Evolutionary conservation across 2,797 vertebrate species (phyloP), one percentile per base, ranked within the genome.

Genomic region (Sebastes glaucus): DNA sequence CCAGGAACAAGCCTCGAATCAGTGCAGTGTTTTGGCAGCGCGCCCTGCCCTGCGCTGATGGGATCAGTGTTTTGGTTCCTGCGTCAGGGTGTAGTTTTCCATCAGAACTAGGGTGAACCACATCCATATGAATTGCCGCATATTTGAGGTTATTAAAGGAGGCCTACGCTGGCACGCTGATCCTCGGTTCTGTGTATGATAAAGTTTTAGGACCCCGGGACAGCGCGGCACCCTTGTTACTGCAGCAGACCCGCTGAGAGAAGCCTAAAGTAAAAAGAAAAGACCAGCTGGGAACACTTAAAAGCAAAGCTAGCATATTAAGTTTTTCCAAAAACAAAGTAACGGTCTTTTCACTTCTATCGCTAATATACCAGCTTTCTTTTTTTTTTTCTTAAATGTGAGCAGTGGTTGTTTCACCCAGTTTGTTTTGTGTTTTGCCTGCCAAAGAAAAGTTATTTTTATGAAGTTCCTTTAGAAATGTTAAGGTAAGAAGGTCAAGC

Each of bases 221-320:
- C 86, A 79, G 77, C 33, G 25, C 35, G 55, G 91, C 82, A 87
- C 83, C 81, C 86, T 90, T 90, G 86, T 93, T 93, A 93, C 90
- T 86, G 86, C 81, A 78, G 84, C 63, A 90, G 88, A 82, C 92
- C 87, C 4, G 81, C 91, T 61, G 92, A 83, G 91, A 91, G 89
- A 88, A 78, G 87, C 74, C 65, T 85, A 81, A 85, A 62, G 74
- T 91, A 86, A 86, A 85, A 86, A 82, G 57, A 83, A 87, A 69
- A 85, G 78, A 81, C 42, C 93, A 94, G 90, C 93, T 95, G 94
- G 91, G 66, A 95, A 78, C 88, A 90, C 87, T 95, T 94, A 92
- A 77, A 93, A 86, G 67, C 81, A 88, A 92, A 90, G 87, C 81
- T 85, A 66, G 86, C 71, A 87, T 88, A 90, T 90, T 88, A 87